A percentile compares a stretch with the other conserved stretches of the same genome.
These are phyloP conservation scores for Galago senegalensis DNA, from an alignment of 2,797 vertebrate genomes.

Conservation along the genomic window DNA sequence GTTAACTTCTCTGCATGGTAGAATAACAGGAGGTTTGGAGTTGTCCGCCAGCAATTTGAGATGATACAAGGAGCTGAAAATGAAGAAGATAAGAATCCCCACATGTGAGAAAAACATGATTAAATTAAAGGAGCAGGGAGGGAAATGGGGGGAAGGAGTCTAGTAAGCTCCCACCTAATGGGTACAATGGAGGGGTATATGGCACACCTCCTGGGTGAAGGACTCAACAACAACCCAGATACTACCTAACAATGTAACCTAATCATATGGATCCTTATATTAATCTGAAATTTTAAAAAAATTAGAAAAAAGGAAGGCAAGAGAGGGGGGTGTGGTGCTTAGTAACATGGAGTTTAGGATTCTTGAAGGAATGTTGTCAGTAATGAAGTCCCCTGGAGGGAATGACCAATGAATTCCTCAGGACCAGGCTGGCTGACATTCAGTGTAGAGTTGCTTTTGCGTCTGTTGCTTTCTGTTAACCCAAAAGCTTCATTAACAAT, in stretches of 20 bases:
- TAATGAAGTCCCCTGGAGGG: not conserved
- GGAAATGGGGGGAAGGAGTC: too few species aligned
- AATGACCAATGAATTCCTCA: not conserved
- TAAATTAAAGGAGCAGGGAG: too few species aligned
- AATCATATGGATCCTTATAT: too few species aligned
- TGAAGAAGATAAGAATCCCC: not conserved
- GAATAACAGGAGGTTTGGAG: not conserved
- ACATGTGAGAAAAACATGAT: too few species aligned
- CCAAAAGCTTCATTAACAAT: not conserved
- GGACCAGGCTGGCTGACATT: not conserved
- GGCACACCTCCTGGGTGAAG: too few species aligned
- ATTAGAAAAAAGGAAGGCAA: not conserved
- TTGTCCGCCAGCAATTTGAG: not conserved
- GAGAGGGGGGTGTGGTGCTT: not conserved
- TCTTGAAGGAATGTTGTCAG: not conserved
- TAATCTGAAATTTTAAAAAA: too few species aligned
- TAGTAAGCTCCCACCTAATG: too few species aligned
- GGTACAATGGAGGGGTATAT: too few species aligned
- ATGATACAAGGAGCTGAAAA: not conserved
- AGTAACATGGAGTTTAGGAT: not conserved
- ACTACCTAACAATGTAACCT: too few species aligned
- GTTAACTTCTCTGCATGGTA: not conserved
- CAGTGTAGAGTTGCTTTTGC: not conserved
- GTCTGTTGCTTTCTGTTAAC: not conserved
- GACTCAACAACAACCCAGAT: too few species aligned